Evolutionary conservation across 2,797 vertebrate species (phyloP), one percentile per base, ranked within the genome.

Genomic region (Nyctalus aviator): DNA sequence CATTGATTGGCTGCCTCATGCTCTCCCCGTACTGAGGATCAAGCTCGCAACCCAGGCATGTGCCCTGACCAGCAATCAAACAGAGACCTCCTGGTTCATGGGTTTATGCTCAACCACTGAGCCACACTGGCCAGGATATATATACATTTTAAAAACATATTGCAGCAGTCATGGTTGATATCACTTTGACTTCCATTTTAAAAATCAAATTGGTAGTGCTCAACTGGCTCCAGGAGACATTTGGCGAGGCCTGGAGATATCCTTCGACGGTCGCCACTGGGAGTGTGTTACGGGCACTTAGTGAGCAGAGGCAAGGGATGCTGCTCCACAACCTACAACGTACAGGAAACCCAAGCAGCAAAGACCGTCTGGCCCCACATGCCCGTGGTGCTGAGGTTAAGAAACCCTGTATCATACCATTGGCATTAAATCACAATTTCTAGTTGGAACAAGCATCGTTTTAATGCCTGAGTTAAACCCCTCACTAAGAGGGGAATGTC

Each of bases 121-220:
- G 27, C 59, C 59, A 62, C 6, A 27, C 59, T 62, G 59, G 5
- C 59, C 6, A 12, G 59, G 25, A 27, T 62, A 7, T 30, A 62
- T 27, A 62, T 62, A 73, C 75, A 21, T 82, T 18, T n/a, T 15
- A 10, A 27, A 11, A n/a, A 53, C 53, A 72, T 76, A 32, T 68
- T 50, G n/a, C 21, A 20, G 48, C 21, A 15, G 57, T 68, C 66
- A 30, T 10, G 53, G 57, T 50, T 50, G 50, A 94, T 15, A 66
- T 17, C 17, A 76, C 27, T 90, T 88, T 84, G 69, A 88, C 78
- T 93, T 91, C 59, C 11, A 78, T 30, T 91, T 96, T 95, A 44
- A 92, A 89, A 88, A 66, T 93, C 84, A 84, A 76, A 35, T 75
- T 35, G 9, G n/a, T 69, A 30, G 27, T 35, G 89, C 46, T 89